Conservation (phyloP, 2,888 invertebrate genomes). For the Orthosia gracilis region DNA sequence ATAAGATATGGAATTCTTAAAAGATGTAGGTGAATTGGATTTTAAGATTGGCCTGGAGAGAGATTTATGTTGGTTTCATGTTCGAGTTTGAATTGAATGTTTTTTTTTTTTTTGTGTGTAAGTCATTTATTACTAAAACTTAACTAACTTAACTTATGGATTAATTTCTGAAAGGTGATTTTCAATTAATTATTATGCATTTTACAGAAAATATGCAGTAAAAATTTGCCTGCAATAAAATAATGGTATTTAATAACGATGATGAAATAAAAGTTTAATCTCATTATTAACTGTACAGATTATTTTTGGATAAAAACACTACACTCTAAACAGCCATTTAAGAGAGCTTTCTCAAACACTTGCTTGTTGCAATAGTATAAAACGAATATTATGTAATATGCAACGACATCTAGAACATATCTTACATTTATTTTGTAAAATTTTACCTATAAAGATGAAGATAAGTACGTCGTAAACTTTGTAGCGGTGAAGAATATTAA, state of each 20-base stretch:
- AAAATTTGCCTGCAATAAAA: background rate
- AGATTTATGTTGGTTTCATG: conserved; percentile 21
- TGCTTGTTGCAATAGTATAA: background rate
- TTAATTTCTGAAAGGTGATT: no score
- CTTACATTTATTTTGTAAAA: conserved; percentile 38
- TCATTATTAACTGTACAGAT: background rate
- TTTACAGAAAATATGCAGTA: background rate
- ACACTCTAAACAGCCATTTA: background rate
- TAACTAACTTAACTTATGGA: no score
- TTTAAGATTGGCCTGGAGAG: conserved; percentile 48
- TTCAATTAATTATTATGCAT: background rate
- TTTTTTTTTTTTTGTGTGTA: background rate
- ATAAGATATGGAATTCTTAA: conserved; percentile 62
- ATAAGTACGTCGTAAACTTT: conserved; percentile 58
- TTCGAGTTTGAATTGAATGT: conserved; percentile 12
- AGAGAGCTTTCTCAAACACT: background rate
- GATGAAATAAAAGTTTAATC: background rate
- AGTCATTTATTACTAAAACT: background rate
- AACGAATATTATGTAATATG: background rate
- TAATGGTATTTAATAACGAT: background rate
- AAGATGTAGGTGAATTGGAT: conserved; percentile 65
- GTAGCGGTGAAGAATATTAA: conserved; percentile 52
- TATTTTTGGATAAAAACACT: background rate
- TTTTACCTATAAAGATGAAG: conserved; percentile 42
- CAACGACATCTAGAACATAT: conserved; percentile 26